Base-by-base conservation (phyloP, 2,113 vertebrate species). In the Tetraodon nigroviridis region DNA sequence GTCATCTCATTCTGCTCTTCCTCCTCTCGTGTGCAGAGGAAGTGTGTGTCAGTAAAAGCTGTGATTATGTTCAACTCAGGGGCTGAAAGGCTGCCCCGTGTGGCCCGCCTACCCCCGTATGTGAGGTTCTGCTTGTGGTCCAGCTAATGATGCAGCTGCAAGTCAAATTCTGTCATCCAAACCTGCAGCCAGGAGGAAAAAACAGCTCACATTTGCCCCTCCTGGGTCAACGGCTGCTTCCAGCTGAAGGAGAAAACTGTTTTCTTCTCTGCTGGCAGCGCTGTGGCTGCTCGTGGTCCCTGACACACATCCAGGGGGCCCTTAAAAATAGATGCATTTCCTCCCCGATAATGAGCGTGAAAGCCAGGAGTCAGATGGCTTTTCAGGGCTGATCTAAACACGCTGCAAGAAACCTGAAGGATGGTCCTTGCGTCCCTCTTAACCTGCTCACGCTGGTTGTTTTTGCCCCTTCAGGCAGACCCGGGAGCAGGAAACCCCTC, bases 401-500 rank as follows among this genome's bases (percentile, higher is more conserved):
- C 24, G 24, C 24, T 27, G 24, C 22, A 24, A 6, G 5, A 27
- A 27, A 6, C 24, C 24, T 27, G 4, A 6, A 27, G 24, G 24
- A 27, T 27, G 24, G 24, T 37, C 32, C 32, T 12, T 37, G 32
- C 7, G 10, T 48, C 46, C 18, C 6, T 2, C 7, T 18, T 1
- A 29, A 19, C 22, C 41, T 17, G 3, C 32, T 64, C 29, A 51
- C 48, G 5, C 32, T 1, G 16, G 24, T 16, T 61, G 7, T 51
- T 15, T 22, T 0, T 11, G 64, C 1, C 81, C 64, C 77, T 73
- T 29, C 79, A 99, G 97, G 79, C 97, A 99, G 84, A 96, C 93
- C 6, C 91, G 97, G 69, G 96, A 98, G 51, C 96, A 99, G 82
- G 93, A 98, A 82, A 99, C 97, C 0, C 97, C 96, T 0, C 97